Conservation (phyloP, 2,113 vertebrate species). For the Burhinus oedicnemus region DNA sequence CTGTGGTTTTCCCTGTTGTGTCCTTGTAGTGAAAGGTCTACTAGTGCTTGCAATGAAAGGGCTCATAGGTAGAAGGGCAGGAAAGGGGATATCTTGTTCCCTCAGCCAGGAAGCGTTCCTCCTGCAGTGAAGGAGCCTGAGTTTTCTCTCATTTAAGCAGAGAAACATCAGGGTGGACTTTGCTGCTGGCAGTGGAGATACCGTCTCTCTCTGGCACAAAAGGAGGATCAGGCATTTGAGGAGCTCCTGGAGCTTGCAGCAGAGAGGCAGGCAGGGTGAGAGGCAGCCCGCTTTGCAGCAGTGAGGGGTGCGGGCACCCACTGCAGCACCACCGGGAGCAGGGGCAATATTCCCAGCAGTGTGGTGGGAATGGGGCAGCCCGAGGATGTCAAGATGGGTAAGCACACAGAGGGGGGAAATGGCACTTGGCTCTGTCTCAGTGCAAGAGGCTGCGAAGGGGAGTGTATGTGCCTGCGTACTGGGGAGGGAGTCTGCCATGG, state of each 20-base stretch:
- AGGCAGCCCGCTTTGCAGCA: neutral
- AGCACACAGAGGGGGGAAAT: neutral
- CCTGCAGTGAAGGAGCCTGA: neutral
- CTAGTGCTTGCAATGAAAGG: neutral
- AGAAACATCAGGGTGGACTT: neutral
- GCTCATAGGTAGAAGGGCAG: neutral
- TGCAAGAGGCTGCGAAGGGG: neutral
- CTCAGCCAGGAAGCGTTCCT: neutral
- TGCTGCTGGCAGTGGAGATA: neutral
- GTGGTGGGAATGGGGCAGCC: neutral
- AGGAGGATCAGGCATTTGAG: neutral
- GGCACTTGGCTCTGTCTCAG: fast-evolving
- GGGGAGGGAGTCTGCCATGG: fast-evolving
- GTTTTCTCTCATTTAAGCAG: neutral
- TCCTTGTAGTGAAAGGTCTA: neutral
- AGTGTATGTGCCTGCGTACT: neutral
- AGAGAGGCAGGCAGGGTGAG: neutral
- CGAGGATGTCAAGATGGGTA: neutral
- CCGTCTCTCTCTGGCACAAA: neutral
- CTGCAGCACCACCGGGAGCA: fast-evolving
- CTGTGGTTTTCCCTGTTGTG: neutral
- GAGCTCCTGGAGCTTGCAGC: neutral
- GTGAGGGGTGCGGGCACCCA: neutral
- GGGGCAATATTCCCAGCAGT: neutral
- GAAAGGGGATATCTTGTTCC: neutral